Conservation (phyloP, 2,797 vertebrate species). For the Periophthalmus magnuspinnatus region DNA sequence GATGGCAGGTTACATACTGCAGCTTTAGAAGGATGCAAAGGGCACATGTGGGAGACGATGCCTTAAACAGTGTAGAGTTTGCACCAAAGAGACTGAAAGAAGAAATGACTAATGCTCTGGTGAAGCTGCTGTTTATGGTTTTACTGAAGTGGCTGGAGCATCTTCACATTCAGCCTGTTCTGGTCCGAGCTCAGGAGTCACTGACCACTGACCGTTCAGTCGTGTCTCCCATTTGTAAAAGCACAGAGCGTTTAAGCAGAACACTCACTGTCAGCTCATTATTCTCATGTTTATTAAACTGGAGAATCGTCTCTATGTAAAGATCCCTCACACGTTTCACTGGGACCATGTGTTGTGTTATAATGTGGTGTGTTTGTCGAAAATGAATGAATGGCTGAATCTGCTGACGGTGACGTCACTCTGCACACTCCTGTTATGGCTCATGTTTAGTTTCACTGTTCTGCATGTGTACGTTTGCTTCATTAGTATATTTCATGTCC, state of each 20-base stretch:
- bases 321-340: not conserved
- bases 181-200: conserved; percentile 55
- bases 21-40: conserved; percentile 4
- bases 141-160: conserved; percentile 62
- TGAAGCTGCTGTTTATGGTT: conserved; percentile 64
- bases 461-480: no score
- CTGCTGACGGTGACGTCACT: no score
- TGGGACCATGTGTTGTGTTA: no score
- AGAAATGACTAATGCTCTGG: conserved; percentile 66
- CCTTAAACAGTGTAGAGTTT: not conserved
- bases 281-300: not conserved
- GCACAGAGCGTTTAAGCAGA: conserved; percentile 7
- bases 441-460: no score
- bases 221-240: conserved; percentile 62
- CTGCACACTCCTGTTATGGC: no score
- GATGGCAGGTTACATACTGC: not conserved
- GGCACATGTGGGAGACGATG: not conserved
- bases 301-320: not conserved
- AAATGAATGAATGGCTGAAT: no score
- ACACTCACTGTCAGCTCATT: not conserved
- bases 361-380: no score
- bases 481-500: no score
- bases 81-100: no score
- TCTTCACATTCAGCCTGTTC: conserved; percentile 44
- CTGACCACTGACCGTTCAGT: conserved; percentile 62